Base-by-base conservation (phyloP, 2,113 vertebrate genomes). In the Vimba vimba region DNA sequence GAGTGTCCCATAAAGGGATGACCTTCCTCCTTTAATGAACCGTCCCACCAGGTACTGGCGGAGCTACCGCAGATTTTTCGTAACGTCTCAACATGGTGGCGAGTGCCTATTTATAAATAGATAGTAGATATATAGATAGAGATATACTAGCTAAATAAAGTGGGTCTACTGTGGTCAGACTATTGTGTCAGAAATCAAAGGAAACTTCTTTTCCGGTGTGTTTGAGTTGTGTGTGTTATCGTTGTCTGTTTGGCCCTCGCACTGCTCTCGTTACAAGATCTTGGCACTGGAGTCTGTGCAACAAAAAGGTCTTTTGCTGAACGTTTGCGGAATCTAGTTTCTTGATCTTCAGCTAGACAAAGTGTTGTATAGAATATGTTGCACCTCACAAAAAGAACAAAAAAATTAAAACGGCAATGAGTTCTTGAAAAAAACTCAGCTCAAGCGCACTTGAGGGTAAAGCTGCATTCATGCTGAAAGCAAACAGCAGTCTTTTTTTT, bases 101-200 rank as follows among this genome's bases (percentile, higher is more conserved):
- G 90, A 91, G 91, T 93, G 91, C 92, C 93, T 95, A 92, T 94
- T 93, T 88, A 93, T 92, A 93, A 88, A 91, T 78, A 9, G 15
- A 66, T 74, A 59, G 81, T 92, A 93, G 90, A 77, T 71, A 85
- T 78, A 87, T 85, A 89, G 87, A 93, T 92, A 94, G 90, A 94
- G 91, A 93, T 91, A 90, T 90, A 94, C 83, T 69, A 82, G 91
- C 91, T 92, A 86, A 94, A 94, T 93, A 90, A 84, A 93, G 91
- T 92, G 92, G 92, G 93, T 94, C 89, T 92, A 91, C 71, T 66
- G 89, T 94, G 92, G 89, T 94, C 88, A 92, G 90, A 93, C 93
- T 90, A 93, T 90, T 17, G 86, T 92, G 91, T 90, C 89, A 69
- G 62, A 82, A 69, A 55, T 81, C 79, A 17, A 66, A 68, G 60